phyloP scores from a whole-genome alignment of 2,888 invertebrate genomes.

The Eubasilissa splendida region DNA sequence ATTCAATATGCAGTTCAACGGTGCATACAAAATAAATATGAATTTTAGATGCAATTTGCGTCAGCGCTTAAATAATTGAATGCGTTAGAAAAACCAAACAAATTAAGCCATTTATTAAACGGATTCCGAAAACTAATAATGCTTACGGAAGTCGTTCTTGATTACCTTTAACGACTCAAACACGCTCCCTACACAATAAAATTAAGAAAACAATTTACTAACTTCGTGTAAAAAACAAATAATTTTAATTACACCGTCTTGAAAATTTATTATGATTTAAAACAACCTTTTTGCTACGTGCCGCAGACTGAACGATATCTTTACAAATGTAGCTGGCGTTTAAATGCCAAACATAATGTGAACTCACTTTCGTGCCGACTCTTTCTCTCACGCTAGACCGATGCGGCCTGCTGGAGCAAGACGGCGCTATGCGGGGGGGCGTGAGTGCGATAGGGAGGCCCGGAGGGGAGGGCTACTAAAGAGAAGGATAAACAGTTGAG shows the following conservation, averaged over 20 bases:
- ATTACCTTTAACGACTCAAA: conserved; percentile 39
- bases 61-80: background rate
- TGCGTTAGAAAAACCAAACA: background rate
- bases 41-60: background rate
- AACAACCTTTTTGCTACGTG: background rate
- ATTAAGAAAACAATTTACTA: background rate
- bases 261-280: background rate
- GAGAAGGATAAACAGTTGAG: conserved; percentile 52
- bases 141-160: conserved; percentile 37
- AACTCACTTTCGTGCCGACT: conserved; percentile 18
- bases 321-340: conserved; percentile 6
- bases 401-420: conserved; percentile 31
- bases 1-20: too few species aligned
- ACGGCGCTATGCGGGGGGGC: background rate
- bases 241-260: background rate
- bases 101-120: conserved; percentile 33
- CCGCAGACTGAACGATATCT: background rate
- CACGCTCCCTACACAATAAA: background rate
- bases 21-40: too few species aligned
- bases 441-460: conserved; percentile 38
- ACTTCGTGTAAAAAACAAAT: background rate
- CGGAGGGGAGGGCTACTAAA: background rate
- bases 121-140: conserved; percentile 35
- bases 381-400: conserved; percentile 16
- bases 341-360: conserved; percentile 40